Conservation (phyloP, 2,797 vertebrate genomes). For the Sebastes vulpes region DNA sequence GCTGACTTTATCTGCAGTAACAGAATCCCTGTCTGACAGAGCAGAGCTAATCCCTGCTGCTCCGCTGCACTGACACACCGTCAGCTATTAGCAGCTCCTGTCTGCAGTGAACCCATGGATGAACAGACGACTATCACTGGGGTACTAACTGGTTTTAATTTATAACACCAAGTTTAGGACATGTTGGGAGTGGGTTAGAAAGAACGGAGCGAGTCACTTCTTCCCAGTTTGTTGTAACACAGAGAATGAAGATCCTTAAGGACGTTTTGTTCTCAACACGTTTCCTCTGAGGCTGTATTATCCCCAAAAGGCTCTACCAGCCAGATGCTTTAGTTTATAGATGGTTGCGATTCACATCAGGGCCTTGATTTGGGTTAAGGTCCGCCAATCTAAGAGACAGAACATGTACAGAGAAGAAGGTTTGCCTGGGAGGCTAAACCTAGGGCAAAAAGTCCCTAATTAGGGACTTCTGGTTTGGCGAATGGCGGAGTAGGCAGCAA, state of each 20-base stretch:
- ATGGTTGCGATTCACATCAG: neutral
- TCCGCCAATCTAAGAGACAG: neutral
- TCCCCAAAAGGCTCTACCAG: neutral
- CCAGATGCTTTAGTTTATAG: neutral
- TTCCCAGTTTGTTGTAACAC: neutral
- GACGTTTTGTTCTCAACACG: neutral
- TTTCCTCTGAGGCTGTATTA: neutral
- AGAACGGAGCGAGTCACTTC: neutral
- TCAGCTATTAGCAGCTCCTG: neutral
- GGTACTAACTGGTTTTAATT: neutral
- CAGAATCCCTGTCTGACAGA: conserved; percentile 28
- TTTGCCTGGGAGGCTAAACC: neutral
- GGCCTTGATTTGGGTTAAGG: neutral
- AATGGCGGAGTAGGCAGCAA: too few species aligned
- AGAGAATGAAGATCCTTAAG: neutral
- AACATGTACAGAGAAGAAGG: neutral
- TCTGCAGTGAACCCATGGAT: neutral
- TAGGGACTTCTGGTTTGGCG: too few species aligned
- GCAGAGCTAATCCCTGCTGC: conserved; percentile 17
- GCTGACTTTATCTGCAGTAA: conserved; percentile 37
- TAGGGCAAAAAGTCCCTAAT: neutral
- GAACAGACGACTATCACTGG: neutral
- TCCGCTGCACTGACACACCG: conserved; percentile 11
- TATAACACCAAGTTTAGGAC: neutral
- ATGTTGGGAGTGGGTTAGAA: neutral